These are phyloP conservation scores for Meiosimyza platycephala DNA, from an alignment of 2,888 invertebrate genomes.

Conservation along the genomic window DNA sequence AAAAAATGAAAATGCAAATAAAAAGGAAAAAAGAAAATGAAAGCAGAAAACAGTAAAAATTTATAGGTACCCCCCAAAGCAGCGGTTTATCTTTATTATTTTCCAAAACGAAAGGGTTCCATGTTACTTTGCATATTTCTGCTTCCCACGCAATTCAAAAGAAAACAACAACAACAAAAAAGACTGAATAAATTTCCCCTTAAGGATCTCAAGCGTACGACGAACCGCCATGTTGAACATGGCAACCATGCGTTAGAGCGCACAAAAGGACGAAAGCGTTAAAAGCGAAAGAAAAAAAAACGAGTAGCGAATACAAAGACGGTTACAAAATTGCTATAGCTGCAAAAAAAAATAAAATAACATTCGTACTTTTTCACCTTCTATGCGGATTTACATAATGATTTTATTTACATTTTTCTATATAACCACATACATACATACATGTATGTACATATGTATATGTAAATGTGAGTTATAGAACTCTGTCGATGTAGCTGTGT, in stretches of 20 bases:
- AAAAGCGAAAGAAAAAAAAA: constrained; percentile 27
- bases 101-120: constrained; percentile 39
- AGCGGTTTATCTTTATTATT: constrained; percentile 41
- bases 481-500: constrained; percentile 1
- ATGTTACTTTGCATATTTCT: constrained; percentile 9
- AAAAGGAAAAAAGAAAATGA: background rate
- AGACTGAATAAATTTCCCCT: constrained; percentile 57
- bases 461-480: background rate
- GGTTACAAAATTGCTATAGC: background rate
- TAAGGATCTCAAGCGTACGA: constrained; percentile 47
- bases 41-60: constrained; percentile 24
- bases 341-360: background rate
- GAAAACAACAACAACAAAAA: constrained; percentile 3
- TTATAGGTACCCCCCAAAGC: constrained; percentile 28
- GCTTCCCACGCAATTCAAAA: background rate
- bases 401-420: constrained; percentile 13
- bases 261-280: constrained; percentile 17
- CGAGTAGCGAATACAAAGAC: constrained; percentile 24
- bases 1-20: too few species aligned
- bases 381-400: constrained; percentile 19
- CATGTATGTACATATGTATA: background rate
- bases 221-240: constrained; percentile 59
- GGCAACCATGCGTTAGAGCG: constrained; percentile 45
- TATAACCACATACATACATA: background rate
- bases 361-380: constrained; percentile 12